Conservation (phyloP, 2,888 invertebrate species). For the Agrotis clavis region DNA sequence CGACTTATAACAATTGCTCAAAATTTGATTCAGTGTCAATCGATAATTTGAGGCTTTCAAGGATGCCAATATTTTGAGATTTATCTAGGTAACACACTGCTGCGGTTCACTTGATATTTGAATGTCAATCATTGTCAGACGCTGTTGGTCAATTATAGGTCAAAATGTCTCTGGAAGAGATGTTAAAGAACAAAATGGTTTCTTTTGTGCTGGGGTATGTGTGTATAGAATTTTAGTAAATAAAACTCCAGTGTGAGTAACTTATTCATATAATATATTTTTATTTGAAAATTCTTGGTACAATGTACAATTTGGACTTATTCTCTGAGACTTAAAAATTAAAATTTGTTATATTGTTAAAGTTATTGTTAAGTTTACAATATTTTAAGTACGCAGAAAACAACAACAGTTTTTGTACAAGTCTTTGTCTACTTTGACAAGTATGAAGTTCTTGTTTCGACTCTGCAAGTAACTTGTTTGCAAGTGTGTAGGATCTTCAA, state of each 20-base stretch:
- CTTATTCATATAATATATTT: slow-evolving; percentile 87
- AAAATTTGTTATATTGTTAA: slow-evolving; percentile 66
- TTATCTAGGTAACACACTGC: no score
- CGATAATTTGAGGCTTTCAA: no score
- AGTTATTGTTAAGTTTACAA: slow-evolving; percentile 40
- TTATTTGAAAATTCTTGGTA: slow-evolving; percentile 88
- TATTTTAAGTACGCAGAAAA: slow-evolving; percentile 55
- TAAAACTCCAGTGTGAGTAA: slow-evolving; percentile 83
- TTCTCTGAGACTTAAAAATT: slow-evolving; percentile 75
- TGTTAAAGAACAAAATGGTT: neutral
- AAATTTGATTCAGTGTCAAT: no score
- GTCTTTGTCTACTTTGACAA: slow-evolving; percentile 23
- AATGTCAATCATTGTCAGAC: no score
- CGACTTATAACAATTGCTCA: neutral
- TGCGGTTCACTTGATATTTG: no score
- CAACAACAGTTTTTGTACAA: slow-evolving; percentile 19
- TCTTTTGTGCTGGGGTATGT: neutral
- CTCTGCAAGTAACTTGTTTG: neutral
- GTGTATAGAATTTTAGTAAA: slow-evolving; percentile 47
- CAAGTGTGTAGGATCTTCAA: neutral
- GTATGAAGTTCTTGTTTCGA: neutral
- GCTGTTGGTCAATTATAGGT: no score
- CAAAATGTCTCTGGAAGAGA: neutral
- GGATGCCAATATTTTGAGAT: no score
- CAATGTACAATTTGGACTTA: slow-evolving; percentile 87